Conservation (phyloP, 2,797 vertebrate genomes). For the Sandelia bainsii region DNA sequence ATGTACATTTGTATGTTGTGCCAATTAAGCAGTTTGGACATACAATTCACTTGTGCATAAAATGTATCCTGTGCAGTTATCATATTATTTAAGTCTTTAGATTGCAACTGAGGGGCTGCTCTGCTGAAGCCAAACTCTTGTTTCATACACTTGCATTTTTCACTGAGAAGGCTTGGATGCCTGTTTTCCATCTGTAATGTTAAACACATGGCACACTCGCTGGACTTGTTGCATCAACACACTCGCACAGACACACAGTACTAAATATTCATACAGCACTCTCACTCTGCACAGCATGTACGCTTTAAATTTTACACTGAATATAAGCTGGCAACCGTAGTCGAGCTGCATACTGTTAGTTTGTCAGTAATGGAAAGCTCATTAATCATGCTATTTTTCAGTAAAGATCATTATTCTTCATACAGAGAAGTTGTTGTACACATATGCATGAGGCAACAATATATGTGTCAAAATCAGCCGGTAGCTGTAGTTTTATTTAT, state of each 20-base stretch:
- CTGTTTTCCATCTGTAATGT: slow-evolving; percentile 27
- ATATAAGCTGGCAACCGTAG: slow-evolving; percentile 27
- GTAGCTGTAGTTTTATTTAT: slow-evolving; percentile 60
- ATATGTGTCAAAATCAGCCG: slow-evolving; percentile 62
- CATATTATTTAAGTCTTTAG: slow-evolving; percentile 17
- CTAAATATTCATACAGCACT: slow-evolving; percentile 31
- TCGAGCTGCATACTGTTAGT: slow-evolving; percentile 2
- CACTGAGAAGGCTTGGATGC: background rate
- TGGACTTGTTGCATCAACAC: slow-evolving; percentile 22
- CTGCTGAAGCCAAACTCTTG: slow-evolving; percentile 37
- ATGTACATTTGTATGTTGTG: background rate
- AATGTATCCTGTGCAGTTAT: slow-evolving; percentile 33
- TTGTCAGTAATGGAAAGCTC: slow-evolving; percentile 40
- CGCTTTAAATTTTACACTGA: slow-evolving; percentile 40
- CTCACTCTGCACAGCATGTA: slow-evolving; percentile 26
- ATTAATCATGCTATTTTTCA: slow-evolving; percentile 70
- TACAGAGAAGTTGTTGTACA: slow-evolving; percentile 20
- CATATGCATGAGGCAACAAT: slow-evolving; percentile 60
- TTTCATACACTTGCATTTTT: slow-evolving; percentile 45
- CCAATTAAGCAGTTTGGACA: slow-evolving; percentile 22
- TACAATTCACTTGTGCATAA: slow-evolving; percentile 8
- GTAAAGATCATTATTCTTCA: slow-evolving; percentile 68
- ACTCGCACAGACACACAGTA: background rate
- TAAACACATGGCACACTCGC: background rate
- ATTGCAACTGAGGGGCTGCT: slow-evolving; percentile 42